A percentile compares a stretch with the other conserved stretches of the same genome.
phyloP scores from a whole-genome alignment of 2,888 invertebrate genomes.

The Homarus gammarus region DNA sequence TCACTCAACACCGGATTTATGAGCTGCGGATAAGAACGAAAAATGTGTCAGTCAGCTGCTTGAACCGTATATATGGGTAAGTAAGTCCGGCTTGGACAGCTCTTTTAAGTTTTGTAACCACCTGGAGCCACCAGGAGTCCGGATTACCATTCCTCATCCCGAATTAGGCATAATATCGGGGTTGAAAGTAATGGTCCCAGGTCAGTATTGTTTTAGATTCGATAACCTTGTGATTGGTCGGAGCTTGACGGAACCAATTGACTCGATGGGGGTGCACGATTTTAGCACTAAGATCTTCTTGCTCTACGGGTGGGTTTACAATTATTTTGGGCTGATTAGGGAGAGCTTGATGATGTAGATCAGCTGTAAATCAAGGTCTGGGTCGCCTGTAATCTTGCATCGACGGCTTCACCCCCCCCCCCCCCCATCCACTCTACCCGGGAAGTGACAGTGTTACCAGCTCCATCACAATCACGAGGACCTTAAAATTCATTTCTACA shows the following conservation, averaged over 20 bases:
- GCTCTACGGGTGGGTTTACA: neutral
- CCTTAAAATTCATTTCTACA: too few species aligned
- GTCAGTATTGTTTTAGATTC: slow-evolving; percentile 7
- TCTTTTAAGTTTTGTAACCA: neutral
- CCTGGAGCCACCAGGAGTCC: neutral
- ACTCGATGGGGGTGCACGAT: neutral
- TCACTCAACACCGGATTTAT: slow-evolving; percentile 10
- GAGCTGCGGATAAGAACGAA: neutral
- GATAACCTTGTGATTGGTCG: neutral
- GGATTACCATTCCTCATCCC: neutral
- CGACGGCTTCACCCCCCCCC: neutral
- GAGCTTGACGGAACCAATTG: neutral
- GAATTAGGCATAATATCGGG: neutral
- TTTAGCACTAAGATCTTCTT: neutral
- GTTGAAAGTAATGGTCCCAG: neutral
- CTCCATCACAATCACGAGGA: neutral
- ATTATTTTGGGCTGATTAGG: neutral
- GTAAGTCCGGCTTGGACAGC: neutral
- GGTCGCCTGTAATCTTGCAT: neutral
- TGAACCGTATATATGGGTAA: neutral
- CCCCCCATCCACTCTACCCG: neutral
- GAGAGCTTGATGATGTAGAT: neutral
- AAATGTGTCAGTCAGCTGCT: neutral
- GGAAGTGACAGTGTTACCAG: too few species aligned
- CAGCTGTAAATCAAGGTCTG: neutral